phyloP scores from a whole-genome alignment of 1,140 invertebrate species.

The Cryptotermes secundus region DNA sequence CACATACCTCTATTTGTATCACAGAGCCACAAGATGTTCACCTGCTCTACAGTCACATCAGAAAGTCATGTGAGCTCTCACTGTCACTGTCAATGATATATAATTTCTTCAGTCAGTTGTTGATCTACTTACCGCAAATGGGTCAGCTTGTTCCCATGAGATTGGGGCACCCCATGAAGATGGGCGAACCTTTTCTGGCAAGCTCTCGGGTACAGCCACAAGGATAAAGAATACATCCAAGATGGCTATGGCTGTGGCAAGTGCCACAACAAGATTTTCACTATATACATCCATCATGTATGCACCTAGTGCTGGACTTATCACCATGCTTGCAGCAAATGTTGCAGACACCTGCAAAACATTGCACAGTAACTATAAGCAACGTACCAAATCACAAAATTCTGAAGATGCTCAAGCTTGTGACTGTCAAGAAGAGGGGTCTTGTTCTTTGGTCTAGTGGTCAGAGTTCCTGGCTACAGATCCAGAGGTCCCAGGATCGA shows the following conservation, averaged over 20 bases:
- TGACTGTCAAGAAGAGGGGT: no score
- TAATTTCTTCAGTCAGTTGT: no score
- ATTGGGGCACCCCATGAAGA: constrained; percentile 78
- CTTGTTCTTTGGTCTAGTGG: no score
- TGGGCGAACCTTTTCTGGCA: constrained; percentile 89
- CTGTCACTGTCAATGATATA: no score
- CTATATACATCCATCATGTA: constrained; percentile 89
- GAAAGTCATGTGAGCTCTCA: no score
- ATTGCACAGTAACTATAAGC: no score
- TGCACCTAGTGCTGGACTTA: constrained; percentile 94
- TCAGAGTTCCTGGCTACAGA: no score
- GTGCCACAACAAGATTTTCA: constrained; percentile 91
- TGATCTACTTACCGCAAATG: constrained; percentile 79
- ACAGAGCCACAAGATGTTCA: no score
- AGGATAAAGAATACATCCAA: constrained; percentile 98
- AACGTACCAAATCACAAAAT: neutral
- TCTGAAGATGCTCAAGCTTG: no score
- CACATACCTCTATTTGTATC: no score
- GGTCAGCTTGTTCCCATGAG: constrained; percentile 96
- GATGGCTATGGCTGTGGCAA: constrained; percentile 92
- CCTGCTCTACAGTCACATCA: no score
- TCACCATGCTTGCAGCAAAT: constrained; percentile 97
- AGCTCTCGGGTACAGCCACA: constrained; percentile 95
- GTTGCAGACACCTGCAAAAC: constrained; percentile 82
- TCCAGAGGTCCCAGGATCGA: no score